phyloP scores from a whole-genome alignment of 2,113 vertebrate species.

The Hippocampus guttulatus region DNA sequence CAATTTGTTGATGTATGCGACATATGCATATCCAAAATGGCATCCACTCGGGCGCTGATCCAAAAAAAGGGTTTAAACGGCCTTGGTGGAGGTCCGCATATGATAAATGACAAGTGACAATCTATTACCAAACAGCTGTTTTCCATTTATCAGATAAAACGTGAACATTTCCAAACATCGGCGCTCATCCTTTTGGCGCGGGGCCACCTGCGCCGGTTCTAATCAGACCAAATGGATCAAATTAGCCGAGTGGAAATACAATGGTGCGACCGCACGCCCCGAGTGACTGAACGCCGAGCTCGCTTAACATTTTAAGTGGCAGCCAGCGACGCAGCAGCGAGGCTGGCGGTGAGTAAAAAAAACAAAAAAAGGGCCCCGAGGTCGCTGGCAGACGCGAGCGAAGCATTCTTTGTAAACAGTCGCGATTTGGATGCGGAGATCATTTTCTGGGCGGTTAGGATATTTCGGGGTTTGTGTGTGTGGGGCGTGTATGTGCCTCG shows the following conservation, averaged over 20 bases:
- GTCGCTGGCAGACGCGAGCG: constrained; percentile 59
- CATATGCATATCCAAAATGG: background rate
- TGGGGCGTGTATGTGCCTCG: constrained; percentile 34
- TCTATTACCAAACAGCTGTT: constrained; percentile 2
- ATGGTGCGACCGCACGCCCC: constrained; percentile 31
- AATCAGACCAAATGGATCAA: constrained; percentile 40
- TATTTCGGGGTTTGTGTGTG: constrained; percentile 46
- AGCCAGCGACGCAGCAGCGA: constrained; percentile 32
- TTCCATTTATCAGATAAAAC: constrained; percentile 10
- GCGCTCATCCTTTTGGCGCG: constrained; percentile 23
- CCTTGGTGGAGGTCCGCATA: background rate
- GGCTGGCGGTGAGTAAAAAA: constrained; percentile 33
- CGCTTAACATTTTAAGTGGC: constrained; percentile 60
- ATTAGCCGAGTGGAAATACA: constrained; percentile 36
- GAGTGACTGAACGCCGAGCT: constrained; percentile 18
- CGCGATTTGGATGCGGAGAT: constrained; percentile 61
- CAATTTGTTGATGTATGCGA: background rate
- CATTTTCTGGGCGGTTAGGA: constrained; percentile 64
- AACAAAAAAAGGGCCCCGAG: constrained; percentile 48
- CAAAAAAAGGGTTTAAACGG: background rate
- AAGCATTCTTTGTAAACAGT: constrained; percentile 68
- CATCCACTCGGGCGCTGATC: background rate
- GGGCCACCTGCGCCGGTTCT: constrained; percentile 32
- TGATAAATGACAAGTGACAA: background rate
- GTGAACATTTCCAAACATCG: constrained; percentile 3